Evolutionary conservation across 2,888 invertebrate species (phyloP).

Genomic region (Volucella inflata): DNA sequence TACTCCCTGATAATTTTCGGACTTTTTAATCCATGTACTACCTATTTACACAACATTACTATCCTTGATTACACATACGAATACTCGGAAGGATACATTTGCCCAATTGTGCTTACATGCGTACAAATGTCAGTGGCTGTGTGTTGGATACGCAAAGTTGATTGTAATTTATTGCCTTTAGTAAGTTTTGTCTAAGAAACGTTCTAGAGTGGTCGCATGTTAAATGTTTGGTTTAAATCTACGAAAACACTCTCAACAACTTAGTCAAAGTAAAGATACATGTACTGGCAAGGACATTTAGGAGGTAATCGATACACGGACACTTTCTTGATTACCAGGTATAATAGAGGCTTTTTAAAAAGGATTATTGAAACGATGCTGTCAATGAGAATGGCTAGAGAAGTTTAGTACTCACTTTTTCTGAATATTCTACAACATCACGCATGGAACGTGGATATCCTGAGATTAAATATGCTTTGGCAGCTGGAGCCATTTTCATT

Average conservation of each 20-base stretch:
- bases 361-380: slow-evolving; percentile 10
- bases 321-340: neutral
- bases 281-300: neutral
- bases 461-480: slow-evolving; percentile 94
- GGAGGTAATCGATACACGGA: slow-evolving; percentile 1
- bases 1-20: slow-evolving; percentile 53
- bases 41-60: slow-evolving; percentile 53
- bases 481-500: slow-evolving; percentile 96
- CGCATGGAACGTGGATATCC: slow-evolving; percentile 96
- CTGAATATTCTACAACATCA: slow-evolving; percentile 95
- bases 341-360: slow-evolving; percentile 31
- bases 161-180: slow-evolving; percentile 46
- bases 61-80: slow-evolving; percentile 48
- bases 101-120: neutral
- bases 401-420: slow-evolving; percentile 90
- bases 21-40: neutral
- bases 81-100: neutral
- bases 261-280: slow-evolving; percentile 1
- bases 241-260: slow-evolving; percentile 25
- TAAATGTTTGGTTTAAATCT: slow-evolving; percentile 45
- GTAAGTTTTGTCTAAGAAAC: slow-evolving; percentile 11
- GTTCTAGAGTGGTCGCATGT: slow-evolving; percentile 43
- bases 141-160: slow-evolving; percentile 32
- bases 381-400: neutral
- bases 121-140: neutral